These are phyloP conservation scores for Eubucco bourcierii DNA, from an alignment of 2,113 vertebrate species.

Conservation along the genomic window DNA sequence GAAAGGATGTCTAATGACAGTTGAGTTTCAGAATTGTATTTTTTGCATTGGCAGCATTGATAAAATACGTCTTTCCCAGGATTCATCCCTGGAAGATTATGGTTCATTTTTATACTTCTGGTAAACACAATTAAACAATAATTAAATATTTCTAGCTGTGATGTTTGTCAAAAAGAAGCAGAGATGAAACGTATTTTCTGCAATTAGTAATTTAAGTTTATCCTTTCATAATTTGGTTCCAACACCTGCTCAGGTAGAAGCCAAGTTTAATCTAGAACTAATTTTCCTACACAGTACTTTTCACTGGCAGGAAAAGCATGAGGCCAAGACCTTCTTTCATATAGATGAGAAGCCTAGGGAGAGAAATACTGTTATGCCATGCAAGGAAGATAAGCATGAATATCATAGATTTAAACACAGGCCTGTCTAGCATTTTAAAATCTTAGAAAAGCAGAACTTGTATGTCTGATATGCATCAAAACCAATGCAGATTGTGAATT, in stretches of 20 bases:
- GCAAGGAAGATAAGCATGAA: background rate
- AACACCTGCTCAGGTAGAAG: constrained; percentile 30
- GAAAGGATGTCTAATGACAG: background rate
- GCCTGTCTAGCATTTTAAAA: background rate
- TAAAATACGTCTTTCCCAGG: background rate
- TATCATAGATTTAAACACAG: background rate
- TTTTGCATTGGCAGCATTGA: background rate
- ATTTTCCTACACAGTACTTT: constrained; percentile 19
- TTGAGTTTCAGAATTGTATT: background rate
- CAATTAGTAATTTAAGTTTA: constrained; percentile 35
- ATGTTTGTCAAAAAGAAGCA: constrained; percentile 30
- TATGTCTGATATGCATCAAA: background rate
- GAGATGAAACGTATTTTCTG: constrained; percentile 27
- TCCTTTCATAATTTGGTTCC: constrained; percentile 33
- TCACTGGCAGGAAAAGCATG: background rate
- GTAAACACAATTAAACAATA: constrained; percentile 56
- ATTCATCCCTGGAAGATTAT: background rate
- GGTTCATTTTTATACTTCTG: background rate
- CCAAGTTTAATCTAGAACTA: constrained; percentile 23
- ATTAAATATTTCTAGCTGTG: constrained; percentile 53
- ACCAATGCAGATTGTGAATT: background rate
- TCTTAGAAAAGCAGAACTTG: background rate
- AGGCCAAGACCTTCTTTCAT: background rate
- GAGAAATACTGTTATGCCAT: background rate
- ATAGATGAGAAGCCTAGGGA: background rate